Percentiles rank a stretch among this genome's conserved stretches.
phyloP scores from a whole-genome alignment of 2,888 invertebrate genomes.

The Drosophila pegasa region DNA sequence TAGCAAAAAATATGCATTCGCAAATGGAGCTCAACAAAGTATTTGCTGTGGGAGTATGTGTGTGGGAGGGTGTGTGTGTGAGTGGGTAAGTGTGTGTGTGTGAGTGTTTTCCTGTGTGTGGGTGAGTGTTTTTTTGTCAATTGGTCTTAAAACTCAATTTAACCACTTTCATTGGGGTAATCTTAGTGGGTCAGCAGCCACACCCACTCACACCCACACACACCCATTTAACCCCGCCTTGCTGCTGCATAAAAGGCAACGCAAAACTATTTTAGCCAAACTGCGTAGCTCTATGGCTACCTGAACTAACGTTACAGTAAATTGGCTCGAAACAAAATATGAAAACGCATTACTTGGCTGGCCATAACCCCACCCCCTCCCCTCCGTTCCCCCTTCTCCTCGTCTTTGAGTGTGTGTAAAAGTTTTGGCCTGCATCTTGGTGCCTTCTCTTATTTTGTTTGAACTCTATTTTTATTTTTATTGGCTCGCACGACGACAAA shows the following conservation, averaged over 20 bases:
- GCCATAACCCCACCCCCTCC: background rate
- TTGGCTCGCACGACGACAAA: constrained; percentile 62
- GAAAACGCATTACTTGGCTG: constrained; percentile 53
- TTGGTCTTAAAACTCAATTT: constrained; percentile 21
- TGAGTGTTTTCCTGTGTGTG: too few species aligned
- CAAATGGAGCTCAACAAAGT: constrained; percentile 5
- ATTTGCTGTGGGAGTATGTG: background rate
- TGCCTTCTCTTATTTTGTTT: constrained; percentile 58
- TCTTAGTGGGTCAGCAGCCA: constrained; percentile 46
- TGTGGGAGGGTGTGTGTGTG: background rate
- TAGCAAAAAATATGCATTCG: background rate
- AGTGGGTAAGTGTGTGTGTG: background rate
- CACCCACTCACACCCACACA: background rate
- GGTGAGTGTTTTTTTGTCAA: background rate
- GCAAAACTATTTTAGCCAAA: constrained; percentile 29
- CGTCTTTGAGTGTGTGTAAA: constrained; percentile 29
- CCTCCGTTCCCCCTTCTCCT: background rate
- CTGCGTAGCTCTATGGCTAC: constrained; percentile 30
- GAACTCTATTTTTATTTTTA: constrained; percentile 75
- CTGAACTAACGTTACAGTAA: constrained; percentile 51
- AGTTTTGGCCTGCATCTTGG: constrained; percentile 61
- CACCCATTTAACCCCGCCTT: background rate
- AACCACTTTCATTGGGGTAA: constrained; percentile 14
- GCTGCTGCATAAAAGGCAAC: constrained; percentile 22
- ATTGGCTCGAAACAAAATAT: constrained; percentile 58